Evolutionary conservation across 2,888 invertebrate genomes (phyloP).

Genomic region (Alcis repandata): DNA sequence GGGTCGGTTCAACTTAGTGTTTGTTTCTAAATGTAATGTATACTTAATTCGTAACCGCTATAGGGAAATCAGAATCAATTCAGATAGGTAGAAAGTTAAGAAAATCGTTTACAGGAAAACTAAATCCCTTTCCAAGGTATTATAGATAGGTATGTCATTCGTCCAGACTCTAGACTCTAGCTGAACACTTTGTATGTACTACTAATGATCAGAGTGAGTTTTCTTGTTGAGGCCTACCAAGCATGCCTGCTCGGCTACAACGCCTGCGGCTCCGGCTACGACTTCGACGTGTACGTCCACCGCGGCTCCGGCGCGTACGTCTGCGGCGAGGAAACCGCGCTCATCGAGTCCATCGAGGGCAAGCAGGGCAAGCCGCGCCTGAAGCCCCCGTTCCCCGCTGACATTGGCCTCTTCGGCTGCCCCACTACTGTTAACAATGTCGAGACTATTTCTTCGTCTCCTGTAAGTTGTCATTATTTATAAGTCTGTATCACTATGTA

Average conservation of each 20-base stretch:
- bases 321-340: slow-evolving; percentile 99
- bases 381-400: slow-evolving; percentile 99
- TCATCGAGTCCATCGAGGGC: slow-evolving; percentile 99
- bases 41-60: too few species aligned
- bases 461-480: slow-evolving; percentile 86
- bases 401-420: slow-evolving; percentile 99
- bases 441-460: slow-evolving; percentile 99
- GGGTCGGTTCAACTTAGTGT: too few species aligned
- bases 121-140: too few species aligned
- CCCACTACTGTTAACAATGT: slow-evolving; percentile 99
- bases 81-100: too few species aligned
- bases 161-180: too few species aligned
- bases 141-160: too few species aligned
- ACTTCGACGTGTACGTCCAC: slow-evolving; percentile 99
- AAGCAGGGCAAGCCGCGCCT: slow-evolving; percentile 99
- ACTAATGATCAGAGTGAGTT: background rate
- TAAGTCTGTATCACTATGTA: too few species aligned
- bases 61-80: too few species aligned
- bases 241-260: slow-evolving; percentile 98
- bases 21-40: too few species aligned
- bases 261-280: slow-evolving; percentile 97
- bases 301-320: slow-evolving; percentile 99
- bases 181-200: background rate
- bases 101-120: too few species aligned
- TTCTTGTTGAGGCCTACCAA: slow-evolving; percentile 92